These are phyloP conservation scores for Phorcus lineatus DNA, from an alignment of 2,888 invertebrate species.

Conservation along the genomic window DNA sequence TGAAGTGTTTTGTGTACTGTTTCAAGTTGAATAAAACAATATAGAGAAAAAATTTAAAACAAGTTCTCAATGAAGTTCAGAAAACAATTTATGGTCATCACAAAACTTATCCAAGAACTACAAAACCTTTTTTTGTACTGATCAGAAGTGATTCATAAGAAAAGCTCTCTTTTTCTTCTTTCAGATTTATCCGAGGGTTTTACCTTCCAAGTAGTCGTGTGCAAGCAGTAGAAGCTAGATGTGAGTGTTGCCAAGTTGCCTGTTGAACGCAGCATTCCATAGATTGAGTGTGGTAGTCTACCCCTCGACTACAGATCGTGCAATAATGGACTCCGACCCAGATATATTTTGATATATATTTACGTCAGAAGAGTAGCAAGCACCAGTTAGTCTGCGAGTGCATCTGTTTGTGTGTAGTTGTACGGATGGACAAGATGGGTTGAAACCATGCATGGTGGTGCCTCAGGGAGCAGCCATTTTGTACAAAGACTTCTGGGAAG, in stretches of 20 bases:
- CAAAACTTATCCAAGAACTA: too few relatives aligned
- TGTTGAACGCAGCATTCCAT: conserved; percentile 1
- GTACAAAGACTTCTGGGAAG: background rate
- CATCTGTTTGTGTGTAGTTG: background rate
- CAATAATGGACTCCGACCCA: conserved; percentile 10
- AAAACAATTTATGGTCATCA: too few relatives aligned
- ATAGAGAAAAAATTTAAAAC: too few relatives aligned
- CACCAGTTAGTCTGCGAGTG: conserved; percentile 15
- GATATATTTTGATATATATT: conserved; percentile 22
- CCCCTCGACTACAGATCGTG: background rate
- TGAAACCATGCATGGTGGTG: background rate
- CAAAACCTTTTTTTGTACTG: too few relatives aligned
- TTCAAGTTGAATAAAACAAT: too few relatives aligned
- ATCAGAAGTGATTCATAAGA: too few relatives aligned
- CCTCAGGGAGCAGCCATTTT: conserved; percentile 21
- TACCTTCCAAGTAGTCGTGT: conserved; percentile 3
- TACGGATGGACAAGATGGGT: background rate
- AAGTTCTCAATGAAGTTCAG: too few relatives aligned
- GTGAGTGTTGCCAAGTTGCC: conserved; percentile 6
- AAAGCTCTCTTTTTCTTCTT: background rate
- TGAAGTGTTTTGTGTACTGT: too few relatives aligned
- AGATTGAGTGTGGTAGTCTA: conserved; percentile 13
- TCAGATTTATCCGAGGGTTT: conserved; percentile 28
- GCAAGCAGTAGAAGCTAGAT: background rate
- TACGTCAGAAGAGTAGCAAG: background rate